Base-by-base conservation (phyloP, 2,888 invertebrate genomes). In the Mesopsocus fuscifrons region DNA sequence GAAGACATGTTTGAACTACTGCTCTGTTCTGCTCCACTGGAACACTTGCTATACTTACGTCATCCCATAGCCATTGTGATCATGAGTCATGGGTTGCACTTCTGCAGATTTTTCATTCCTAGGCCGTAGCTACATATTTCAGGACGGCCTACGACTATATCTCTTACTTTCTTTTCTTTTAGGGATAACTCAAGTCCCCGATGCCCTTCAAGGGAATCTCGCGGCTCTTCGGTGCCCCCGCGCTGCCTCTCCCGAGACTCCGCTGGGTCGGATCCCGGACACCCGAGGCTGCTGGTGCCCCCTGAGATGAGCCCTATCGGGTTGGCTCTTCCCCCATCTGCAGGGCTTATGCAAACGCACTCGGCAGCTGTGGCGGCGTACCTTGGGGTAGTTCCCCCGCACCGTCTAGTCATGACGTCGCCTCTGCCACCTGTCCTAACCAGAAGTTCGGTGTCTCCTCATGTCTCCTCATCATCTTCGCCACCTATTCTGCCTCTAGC, bases 181-280 rank as follows among this genome's bases (percentile, higher is more conserved):
- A 84, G 83, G 66, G 82, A 83, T 63, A 62, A 68, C 54, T 60
- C 63, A 55, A 81, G 79, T 63, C 81, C 82, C 50, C 72, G 83
- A 57, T 83, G 83, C 64, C 74, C 82, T 52, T 84, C 83, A 44
- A 72, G 82, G 55, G 83, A 83, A 57, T 84, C 84, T 45, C 62
- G 66, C 52, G 70, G 67, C 52, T 69, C 68, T 44, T 76, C 75
- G 49, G 65, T 66, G 40, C 75, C 75, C 51, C 75, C 73, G 48
- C 73, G 80, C 49, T 82, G 81, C 61, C 79, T 81, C 47, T 78
- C 79, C 45, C 74, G 74, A 55, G 81, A 80, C 59, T 78, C 79
- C n/a, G 67, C 76, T 55, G 74, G 76, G 56, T 77, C 78, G 35
- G 77, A 74, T 47, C 69, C 76, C 45, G 59, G 60, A 4, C 63